These are phyloP conservation scores for Neomonachus schauinslandi DNA, from an alignment of 2,113 vertebrate genomes.

Conservation along the genomic window DNA sequence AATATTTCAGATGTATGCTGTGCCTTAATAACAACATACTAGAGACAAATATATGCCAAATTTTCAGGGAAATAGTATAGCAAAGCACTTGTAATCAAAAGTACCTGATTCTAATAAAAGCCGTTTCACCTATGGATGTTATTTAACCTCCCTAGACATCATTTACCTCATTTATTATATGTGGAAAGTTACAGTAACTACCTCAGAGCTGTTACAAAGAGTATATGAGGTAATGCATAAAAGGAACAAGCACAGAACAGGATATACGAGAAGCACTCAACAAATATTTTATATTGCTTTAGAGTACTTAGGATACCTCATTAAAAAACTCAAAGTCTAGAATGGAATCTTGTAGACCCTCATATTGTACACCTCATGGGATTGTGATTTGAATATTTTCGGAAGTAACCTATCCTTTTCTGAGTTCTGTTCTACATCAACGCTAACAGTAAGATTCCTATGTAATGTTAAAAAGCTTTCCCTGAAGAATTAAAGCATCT, in stretches of 20 bases:
- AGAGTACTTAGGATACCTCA: slow-evolving; percentile 41
- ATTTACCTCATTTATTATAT: slow-evolving; percentile 21
- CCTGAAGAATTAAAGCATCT: slow-evolving; percentile 25
- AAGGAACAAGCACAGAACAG: background rate
- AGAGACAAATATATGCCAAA: background rate
- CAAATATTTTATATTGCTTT: slow-evolving; percentile 50
- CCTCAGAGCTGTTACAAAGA: background rate
- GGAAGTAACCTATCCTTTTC: slow-evolving; percentile 28
- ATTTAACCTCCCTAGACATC: background rate
- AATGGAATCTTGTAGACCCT: background rate
- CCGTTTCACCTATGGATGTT: background rate
- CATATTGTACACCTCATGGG: background rate
- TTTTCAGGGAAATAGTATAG: background rate
- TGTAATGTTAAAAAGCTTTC: slow-evolving; percentile 45
- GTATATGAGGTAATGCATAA: slow-evolving; percentile 21
- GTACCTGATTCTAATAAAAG: background rate
- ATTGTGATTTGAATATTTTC: slow-evolving; percentile 45
- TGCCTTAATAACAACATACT: background rate
- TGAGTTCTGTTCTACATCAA: slow-evolving; percentile 68
- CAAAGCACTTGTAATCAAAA: background rate
- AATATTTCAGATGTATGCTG: background rate
- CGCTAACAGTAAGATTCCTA: slow-evolving; percentile 33
- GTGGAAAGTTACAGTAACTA: background rate
- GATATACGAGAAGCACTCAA: background rate
- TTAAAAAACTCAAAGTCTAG: slow-evolving; percentile 40